Evolutionary conservation across 2,113 vertebrate genomes (phyloP).

Genomic region (Microcebus ravelobensis): DNA sequence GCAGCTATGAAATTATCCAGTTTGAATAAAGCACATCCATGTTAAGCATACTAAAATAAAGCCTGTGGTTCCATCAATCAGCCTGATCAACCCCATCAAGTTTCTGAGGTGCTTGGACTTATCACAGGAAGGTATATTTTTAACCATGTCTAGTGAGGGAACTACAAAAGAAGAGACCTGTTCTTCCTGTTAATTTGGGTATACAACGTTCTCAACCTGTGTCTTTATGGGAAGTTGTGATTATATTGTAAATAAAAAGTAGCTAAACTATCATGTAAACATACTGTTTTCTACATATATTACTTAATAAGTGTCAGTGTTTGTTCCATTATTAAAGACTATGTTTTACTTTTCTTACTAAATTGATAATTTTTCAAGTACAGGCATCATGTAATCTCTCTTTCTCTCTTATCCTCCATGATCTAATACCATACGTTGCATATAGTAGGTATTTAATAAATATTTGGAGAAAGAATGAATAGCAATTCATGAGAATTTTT

Average conservation of each 20-base stretch:
- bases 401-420: not conserved
- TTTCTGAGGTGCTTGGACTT: not conserved
- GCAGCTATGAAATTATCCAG: not conserved
- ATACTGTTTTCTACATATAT: not conserved
- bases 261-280: not conserved
- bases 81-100: not conserved
- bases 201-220: not conserved
- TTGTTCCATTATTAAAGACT: not conserved
- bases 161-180: not conserved
- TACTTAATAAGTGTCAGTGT: not conserved
- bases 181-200: not conserved
- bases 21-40: not conserved
- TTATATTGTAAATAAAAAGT: not conserved
- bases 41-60: not conserved
- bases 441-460: not conserved
- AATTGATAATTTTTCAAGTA: not conserved
- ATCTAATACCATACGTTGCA: not conserved
- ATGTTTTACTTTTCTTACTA: not conserved
- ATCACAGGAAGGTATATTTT: not conserved
- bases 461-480: slow-evolving; percentile 33
- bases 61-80: no score
- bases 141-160: not conserved
- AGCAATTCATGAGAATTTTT: not conserved
- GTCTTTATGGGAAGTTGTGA: not conserved
- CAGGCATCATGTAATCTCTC: not conserved